Base-by-base conservation (phyloP, 2,888 invertebrate species). In the Diaphora mendica region DNA sequence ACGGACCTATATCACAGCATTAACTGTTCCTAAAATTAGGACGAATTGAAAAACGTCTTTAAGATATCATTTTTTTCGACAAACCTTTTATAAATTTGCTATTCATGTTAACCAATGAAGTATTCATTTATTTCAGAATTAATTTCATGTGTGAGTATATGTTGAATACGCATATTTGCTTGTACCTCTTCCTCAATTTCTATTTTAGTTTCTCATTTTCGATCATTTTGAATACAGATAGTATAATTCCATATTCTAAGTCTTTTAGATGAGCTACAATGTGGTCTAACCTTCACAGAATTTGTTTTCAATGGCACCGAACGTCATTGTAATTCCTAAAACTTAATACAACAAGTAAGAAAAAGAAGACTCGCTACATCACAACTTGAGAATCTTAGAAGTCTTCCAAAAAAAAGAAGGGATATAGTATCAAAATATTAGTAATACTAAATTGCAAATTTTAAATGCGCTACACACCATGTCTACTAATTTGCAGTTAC, bases 1-100 rank as follows among this genome's bases (percentile, higher is more conserved):
- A 85, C 75, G 78, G 66, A 35, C 3, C 17, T n/a, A 30, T 62
- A 62, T 30, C 17, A 8, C 3, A 7, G 5, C 17, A 2, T 62
- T 62, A 7, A 17, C 0, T 8, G 1, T 4, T 62, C 3, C 30
- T 30, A 62, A 0, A 30, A 30, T 62, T 17, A 17, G 1, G 7
- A 39, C 1, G 0, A 39, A 39, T 11, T 39, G 39, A 39, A 17
- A 23, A 55, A n/a, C 3, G 15, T 30, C 15, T 26, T 26, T 13
- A 13, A 15, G 26, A 13, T 26, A 59, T 59, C 23, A 8, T 59
- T 59, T 59, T 59, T 59, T 59, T 0, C 59, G 8, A 51, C 1
- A 51, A 51, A 4, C 8, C 8, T 51, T 23, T 9, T 2, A 23
- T 23, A 8, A 51, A 51, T 23, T n/a, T 55, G 23, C 51, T 8